Percentiles rank a stretch among this genome's conserved stretches.
phyloP scores from a whole-genome alignment of 2,797 vertebrate species.

The Sitta carolinensis region DNA sequence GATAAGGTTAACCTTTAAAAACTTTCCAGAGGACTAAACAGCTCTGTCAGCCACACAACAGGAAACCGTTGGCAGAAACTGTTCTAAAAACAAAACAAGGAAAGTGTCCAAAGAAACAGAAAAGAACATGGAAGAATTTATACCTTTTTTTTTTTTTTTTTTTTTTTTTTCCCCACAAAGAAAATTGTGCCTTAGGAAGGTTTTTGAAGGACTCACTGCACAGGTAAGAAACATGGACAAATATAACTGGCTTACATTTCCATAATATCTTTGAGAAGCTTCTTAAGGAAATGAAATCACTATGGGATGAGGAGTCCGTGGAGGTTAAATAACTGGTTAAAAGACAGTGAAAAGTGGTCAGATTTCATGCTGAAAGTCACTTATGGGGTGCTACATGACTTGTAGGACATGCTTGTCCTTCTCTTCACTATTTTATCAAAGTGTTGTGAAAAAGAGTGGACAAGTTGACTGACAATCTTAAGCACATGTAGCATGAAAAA shows the following conservation, averaged over 20 bases:
- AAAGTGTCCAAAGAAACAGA: background rate
- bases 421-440: background rate
- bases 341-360: background rate
- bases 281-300: background rate
- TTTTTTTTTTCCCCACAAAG: fast-evolving
- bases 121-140: background rate
- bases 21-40: background rate
- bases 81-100: background rate
- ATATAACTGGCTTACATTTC: background rate
- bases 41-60: background rate
- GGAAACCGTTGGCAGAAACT: background rate
- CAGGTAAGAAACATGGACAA: background rate
- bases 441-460: background rate
- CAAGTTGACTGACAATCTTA: background rate
- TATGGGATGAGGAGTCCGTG: background rate
- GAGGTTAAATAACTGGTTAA: background rate
- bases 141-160: no score
- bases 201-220: background rate
- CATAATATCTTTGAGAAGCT: background rate
- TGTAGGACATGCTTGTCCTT: background rate
- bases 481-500: background rate
- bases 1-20: background rate
- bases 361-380: background rate
- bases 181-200: background rate
- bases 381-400: background rate